phyloP scores from a whole-genome alignment of 53 echinoderm and acorn worm genomes.

The Paelopatides confundens region DNA sequence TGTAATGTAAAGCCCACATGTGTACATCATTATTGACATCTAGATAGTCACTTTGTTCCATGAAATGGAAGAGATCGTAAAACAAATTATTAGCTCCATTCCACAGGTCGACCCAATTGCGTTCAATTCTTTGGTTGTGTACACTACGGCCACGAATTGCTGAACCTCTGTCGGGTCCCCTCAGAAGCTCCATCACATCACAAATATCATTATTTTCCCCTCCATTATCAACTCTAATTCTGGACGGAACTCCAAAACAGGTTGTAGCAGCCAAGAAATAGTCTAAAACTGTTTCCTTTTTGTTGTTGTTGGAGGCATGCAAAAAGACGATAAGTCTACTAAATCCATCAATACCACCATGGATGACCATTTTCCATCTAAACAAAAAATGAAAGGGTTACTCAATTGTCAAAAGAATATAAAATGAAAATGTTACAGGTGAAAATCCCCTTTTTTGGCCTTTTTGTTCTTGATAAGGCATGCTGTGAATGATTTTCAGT shows the following conservation, averaged over 20 bases:
- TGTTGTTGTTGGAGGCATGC: background rate
- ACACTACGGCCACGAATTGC: conserved; percentile 46
- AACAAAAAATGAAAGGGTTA: background rate
- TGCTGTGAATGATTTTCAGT: too few relatives aligned
- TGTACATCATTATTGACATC: background rate
- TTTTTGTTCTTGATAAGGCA: too few relatives aligned
- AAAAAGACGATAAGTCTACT: background rate
- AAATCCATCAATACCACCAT: background rate
- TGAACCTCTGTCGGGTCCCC: conserved; percentile 45
- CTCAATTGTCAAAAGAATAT: background rate
- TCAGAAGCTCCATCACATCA: conserved; percentile 43
- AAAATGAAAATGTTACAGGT: too few relatives aligned
- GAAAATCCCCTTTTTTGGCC: too few relatives aligned
- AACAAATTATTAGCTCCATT: conserved; percentile 56
- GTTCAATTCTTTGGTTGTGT: conserved; percentile 71
- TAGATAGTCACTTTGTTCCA: background rate
- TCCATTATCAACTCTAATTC: conserved; percentile 53
- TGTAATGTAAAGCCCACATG: too few relatives aligned
- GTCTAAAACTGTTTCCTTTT: background rate
- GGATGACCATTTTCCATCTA: conserved; percentile 50
- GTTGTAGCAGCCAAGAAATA: background rate
- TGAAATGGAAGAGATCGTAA: conserved; percentile 54
- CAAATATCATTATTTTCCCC: conserved; percentile 61
- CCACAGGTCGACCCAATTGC: conserved; percentile 67
- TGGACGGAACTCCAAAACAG: background rate